These are phyloP conservation scores for Stigmatopora nigra DNA, from an alignment of 2,113 vertebrate species.

Conservation along the genomic window DNA sequence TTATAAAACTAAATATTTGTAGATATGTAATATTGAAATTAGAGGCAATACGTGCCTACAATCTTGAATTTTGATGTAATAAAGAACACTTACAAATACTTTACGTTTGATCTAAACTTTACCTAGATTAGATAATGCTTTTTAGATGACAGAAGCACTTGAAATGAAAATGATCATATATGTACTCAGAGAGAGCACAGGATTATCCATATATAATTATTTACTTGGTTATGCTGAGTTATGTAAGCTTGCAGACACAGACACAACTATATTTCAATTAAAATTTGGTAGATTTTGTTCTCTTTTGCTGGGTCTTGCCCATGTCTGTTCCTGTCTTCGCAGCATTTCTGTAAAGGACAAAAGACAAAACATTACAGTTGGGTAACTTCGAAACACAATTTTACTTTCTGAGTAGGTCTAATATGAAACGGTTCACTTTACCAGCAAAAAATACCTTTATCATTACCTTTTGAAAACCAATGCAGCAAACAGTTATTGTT, in stretches of 20 bases:
- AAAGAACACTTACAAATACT: too few species aligned
- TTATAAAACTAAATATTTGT: too few species aligned
- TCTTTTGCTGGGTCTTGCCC: not conserved
- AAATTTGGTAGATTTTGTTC: conserved; percentile 23
- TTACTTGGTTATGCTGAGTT: not conserved
- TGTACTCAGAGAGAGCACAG: not conserved
- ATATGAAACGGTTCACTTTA: not conserved
- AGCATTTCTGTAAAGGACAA: conserved; percentile 5
- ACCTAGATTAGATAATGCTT: not conserved
- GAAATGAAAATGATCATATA: not conserved
- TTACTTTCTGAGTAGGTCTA: not conserved
- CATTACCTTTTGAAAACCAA: not conserved
- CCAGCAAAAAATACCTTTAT: not conserved
- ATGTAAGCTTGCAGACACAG: not conserved
- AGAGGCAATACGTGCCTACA: too few species aligned
- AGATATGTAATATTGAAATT: too few species aligned
- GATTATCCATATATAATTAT: not conserved
- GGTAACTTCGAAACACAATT: not conserved
- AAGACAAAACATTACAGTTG: not conserved
- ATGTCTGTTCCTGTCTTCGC: not conserved
- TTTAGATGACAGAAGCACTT: not conserved
- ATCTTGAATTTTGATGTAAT: too few species aligned
- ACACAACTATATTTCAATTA: conserved; percentile 11
- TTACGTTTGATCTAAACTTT: not conserved
- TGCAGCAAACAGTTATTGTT: not conserved